Percentiles rank a stretch among this genome's conserved stretches.
Evolutionary conservation across 2,113 vertebrate species (phyloP).

Genomic region (Polypterus bichir): DNA sequence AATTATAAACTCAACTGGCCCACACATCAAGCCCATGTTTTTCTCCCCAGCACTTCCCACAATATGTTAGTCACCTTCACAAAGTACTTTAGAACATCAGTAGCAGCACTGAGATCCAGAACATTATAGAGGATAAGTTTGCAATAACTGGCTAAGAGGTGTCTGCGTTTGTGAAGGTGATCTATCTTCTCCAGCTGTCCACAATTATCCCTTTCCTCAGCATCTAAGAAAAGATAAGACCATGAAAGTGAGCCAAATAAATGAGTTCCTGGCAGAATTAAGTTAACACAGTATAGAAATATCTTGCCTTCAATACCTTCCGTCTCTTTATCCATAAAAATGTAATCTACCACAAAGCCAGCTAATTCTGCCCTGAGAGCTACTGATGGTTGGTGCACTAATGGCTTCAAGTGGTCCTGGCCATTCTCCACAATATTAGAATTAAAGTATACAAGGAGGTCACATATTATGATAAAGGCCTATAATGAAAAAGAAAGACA

Average conservation of each 20-base stretch:
- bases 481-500: constrained; percentile 17
- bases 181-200: constrained; percentile 38
- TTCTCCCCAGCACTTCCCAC: too few species aligned
- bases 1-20: too few species aligned
- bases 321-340: constrained; percentile 50
- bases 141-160: constrained; percentile 71
- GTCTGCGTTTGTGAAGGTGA: constrained; percentile 55
- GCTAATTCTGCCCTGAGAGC: constrained; percentile 63
- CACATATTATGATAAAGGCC: constrained; percentile 72
- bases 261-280: too few species aligned
- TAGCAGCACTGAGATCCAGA: constrained; percentile 60
- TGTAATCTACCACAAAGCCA: constrained; percentile 66
- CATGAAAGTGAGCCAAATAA: too few species aligned
- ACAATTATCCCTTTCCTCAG: constrained; percentile 24
- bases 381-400: constrained; percentile 44
- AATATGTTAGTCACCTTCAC: constrained; percentile 47
- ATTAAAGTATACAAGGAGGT: constrained; percentile 67
- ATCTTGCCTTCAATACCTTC: background rate
- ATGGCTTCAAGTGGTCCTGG: constrained; percentile 27
- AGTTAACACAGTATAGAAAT: too few species aligned
- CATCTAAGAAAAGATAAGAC: constrained; percentile 12
- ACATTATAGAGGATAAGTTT: constrained; percentile 66
- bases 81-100: constrained; percentile 70
- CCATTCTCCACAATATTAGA: constrained; percentile 25
- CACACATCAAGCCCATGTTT: too few species aligned